These are phyloP conservation scores for Musca vetustissima DNA, from an alignment of 1,140 invertebrate species.

Conservation along the genomic window DNA sequence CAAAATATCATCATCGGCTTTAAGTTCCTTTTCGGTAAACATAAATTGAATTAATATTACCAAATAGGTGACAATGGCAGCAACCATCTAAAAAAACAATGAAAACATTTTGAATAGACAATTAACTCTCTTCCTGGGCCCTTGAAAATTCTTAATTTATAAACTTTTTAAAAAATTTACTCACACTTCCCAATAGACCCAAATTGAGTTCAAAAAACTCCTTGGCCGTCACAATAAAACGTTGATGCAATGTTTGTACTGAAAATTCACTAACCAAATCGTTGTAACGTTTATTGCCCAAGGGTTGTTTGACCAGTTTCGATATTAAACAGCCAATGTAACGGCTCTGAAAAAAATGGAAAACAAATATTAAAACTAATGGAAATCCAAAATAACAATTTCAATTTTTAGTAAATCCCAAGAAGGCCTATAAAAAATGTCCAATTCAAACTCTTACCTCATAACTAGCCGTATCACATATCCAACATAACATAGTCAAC, in stretches of 20 bases:
- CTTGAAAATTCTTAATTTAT: no score
- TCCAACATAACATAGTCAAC: conserved; percentile 39
- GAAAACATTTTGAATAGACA: no score
- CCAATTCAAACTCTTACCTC: neutral
- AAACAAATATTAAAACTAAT: neutral
- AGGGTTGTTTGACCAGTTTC: conserved; percentile 38
- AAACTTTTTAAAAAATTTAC: no score
- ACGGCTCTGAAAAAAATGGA: conserved; percentile 36
- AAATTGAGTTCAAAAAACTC: conserved; percentile 50
- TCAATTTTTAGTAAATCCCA: neutral
- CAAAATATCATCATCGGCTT: neutral
- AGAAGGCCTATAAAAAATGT: no score
- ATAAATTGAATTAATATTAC: conserved; percentile 53
- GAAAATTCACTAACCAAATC: conserved; percentile 48
- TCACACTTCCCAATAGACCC: conserved; percentile 43
- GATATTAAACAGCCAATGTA: conserved; percentile 47
- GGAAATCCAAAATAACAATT: neutral
- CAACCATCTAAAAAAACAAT: conserved; percentile 48
- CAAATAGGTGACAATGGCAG: conserved; percentile 48
- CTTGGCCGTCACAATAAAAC: conserved; percentile 47
- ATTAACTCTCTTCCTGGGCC: no score
- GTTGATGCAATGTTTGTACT: conserved; percentile 47
- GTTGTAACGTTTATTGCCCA: conserved; percentile 46
- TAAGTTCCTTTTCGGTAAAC: conserved; percentile 37
- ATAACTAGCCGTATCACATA: conserved; percentile 41